Percentiles rank a stretch among this genome's conserved stretches.
Evolutionary conservation across 1,140 invertebrate species (phyloP).

Genomic region (Hyles euphorbiae): DNA sequence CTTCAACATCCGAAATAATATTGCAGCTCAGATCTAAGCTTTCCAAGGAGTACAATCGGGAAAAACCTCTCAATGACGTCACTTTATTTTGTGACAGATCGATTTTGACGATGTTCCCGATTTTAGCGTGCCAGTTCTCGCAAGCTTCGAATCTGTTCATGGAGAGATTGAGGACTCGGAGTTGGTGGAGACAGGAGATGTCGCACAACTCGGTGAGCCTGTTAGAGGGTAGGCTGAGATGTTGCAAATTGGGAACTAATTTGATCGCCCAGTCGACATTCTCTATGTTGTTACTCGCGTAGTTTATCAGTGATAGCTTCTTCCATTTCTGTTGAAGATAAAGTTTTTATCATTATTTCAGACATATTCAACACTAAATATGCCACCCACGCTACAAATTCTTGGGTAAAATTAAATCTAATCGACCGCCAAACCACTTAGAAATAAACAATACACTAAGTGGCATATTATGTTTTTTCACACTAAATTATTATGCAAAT

Average conservation of each 20-base stretch:
- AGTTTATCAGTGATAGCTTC: slow-evolving; percentile 81
- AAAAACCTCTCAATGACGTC: slow-evolving; percentile 83
- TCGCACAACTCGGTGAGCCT: slow-evolving; percentile 84
- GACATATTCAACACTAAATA: no score
- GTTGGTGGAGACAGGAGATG: slow-evolving; percentile 84
- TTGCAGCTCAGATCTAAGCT: slow-evolving; percentile 92
- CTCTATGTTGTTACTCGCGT: slow-evolving; percentile 87
- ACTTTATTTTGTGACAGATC: slow-evolving; percentile 92
- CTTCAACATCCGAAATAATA: slow-evolving; percentile 85
- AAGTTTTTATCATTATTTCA: neutral
- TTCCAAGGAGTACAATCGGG: slow-evolving; percentile 90
- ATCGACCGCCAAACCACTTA: no score
- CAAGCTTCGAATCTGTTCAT: slow-evolving; percentile 84
- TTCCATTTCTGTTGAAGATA: slow-evolving; percentile 78
- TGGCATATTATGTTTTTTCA: no score
- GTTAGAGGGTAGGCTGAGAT: slow-evolving; percentile 86
- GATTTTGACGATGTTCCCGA: slow-evolving; percentile 93
- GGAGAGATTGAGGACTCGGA: slow-evolving; percentile 86
- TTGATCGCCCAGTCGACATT: slow-evolving; percentile 88
- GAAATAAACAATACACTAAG: no score
- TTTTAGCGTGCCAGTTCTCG: slow-evolving; percentile 86
- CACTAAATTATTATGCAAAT: no score
- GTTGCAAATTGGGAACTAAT: slow-evolving; percentile 85
- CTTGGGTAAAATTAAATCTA: no score
- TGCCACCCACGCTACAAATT: no score